These are phyloP conservation scores for Chrysolina haemoptera DNA, from an alignment of 2,888 invertebrate genomes.

Conservation along the genomic window DNA sequence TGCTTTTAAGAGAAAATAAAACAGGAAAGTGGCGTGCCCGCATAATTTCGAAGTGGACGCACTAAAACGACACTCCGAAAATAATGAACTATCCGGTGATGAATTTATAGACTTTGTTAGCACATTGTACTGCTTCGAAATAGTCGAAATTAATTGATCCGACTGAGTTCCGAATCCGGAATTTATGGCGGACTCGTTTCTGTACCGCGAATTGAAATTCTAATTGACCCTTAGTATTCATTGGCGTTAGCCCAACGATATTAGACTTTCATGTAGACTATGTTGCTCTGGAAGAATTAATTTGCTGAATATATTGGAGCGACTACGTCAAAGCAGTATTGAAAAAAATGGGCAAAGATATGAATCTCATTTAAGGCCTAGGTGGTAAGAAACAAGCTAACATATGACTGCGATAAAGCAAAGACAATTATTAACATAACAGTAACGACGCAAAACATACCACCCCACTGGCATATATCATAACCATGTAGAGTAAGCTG, in stretches of 20 bases:
- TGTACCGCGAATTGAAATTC: neutral
- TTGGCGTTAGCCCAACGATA: neutral
- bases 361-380: too few species aligned
- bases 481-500: too few species aligned
- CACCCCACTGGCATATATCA: too few species aligned
- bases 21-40: slow-evolving; percentile 57
- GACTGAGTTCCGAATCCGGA: slow-evolving; percentile 62
- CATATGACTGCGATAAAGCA: too few species aligned
- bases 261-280: too few species aligned
- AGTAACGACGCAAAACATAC: too few species aligned
- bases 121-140: slow-evolving; percentile 57
- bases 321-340: too few species aligned
- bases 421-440: too few species aligned
- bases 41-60: slow-evolving; percentile 49
- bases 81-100: slow-evolving; percentile 58
- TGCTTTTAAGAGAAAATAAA: slow-evolving; percentile 50
- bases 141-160: slow-evolving; percentile 65
- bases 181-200: slow-evolving; percentile 56
- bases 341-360: too few species aligned
- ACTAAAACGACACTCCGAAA: slow-evolving; percentile 49
- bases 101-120: slow-evolving; percentile 64
- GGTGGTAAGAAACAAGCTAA: too few species aligned
- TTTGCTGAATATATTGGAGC: too few species aligned
- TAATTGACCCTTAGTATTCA: neutral
- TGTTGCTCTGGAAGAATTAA: too few species aligned